Base-by-base conservation (phyloP, 1,140 invertebrate genomes). In the Notospermus geniculatus region DNA sequence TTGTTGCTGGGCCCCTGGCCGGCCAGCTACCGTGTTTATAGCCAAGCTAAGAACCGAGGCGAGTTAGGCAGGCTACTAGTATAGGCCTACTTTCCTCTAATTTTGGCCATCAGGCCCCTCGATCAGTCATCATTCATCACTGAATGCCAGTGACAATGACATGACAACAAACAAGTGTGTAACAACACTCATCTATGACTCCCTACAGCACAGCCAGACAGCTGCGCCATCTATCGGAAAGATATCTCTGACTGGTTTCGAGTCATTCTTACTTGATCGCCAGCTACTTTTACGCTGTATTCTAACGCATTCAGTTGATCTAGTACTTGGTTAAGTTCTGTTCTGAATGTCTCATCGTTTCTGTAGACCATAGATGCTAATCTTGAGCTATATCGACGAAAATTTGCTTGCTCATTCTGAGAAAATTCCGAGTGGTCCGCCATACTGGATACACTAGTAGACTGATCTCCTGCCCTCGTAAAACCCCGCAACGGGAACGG, bases 291-390 rank as follows among this genome's bases (percentile, higher is more conserved):
- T 17, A 46, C 28, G 2, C 61, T 66, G 66, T 75, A 74, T 59
- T 76, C 73, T 52, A 74, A 66, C 13, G 77, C 71, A 62, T 73
- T 74, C 11, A 77, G 57, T 55, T 79, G 70, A 59, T 79, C 77
- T 25, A 79, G 54, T 17, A 77, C 57, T 32, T 73, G 46, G 62
- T 76, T 76, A 0, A 77, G 43, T 53, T 73, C 71, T 9, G 64
- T 71, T 54, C 65, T 71, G n/a, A 62, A 63, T 28, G 41, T 52
- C 25, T 73, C 71, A 50, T 75, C 73, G 17, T 70, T 71, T 56
- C 56, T 63, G 36, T 68, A 69, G 23, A 57, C 27, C 32, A 36
- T 56, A 28, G 19, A 30, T 17, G 32, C 27, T 23, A 56, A 36
- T 56, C 29, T 56, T 27, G 54, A 36, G 32, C 28, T 30, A 13